These are phyloP conservation scores for Columba janthina DNA, from an alignment of 2,113 vertebrate species.

Conservation along the genomic window DNA sequence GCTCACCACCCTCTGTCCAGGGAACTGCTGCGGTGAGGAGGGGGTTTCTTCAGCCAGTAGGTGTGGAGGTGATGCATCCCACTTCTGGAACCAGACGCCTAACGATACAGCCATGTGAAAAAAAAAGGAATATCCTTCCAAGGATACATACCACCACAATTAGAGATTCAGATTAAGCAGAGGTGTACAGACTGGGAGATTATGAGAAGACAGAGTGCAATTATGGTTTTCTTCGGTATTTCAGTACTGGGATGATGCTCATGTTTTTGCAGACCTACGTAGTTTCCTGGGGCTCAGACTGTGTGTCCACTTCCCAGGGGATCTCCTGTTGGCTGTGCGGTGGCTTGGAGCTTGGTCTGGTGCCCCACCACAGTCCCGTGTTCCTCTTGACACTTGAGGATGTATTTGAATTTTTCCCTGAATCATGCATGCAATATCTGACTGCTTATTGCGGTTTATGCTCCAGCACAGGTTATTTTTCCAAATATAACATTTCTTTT, in stretches of 20 bases:
- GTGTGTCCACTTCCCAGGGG: neutral
- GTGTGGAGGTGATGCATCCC: neutral
- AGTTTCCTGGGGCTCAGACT: neutral
- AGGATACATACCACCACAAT: neutral
- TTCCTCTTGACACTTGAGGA: neutral
- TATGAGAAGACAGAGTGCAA: neutral
- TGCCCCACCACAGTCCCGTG: rapidly evolving
- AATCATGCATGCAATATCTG: neutral
- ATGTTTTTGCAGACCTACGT: neutral
- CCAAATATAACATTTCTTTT: neutral
- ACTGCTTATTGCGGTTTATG: neutral
- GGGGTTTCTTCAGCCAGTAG: rapidly evolving
- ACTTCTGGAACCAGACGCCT: neutral
- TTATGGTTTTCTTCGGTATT: neutral
- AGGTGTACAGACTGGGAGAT: neutral
- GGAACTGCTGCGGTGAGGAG: neutral
- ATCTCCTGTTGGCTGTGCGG: rapidly evolving
- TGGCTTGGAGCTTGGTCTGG: neutral
- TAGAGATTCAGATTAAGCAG: neutral
- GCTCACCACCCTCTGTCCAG: neutral
- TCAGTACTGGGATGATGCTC: neutral
- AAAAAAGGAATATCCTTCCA: neutral
- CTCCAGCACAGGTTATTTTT: neutral
- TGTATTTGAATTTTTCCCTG: neutral
- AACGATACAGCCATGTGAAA: neutral